Conservation (phyloP, 2,797 vertebrate genomes). For the Smutsia temminckii region DNA sequence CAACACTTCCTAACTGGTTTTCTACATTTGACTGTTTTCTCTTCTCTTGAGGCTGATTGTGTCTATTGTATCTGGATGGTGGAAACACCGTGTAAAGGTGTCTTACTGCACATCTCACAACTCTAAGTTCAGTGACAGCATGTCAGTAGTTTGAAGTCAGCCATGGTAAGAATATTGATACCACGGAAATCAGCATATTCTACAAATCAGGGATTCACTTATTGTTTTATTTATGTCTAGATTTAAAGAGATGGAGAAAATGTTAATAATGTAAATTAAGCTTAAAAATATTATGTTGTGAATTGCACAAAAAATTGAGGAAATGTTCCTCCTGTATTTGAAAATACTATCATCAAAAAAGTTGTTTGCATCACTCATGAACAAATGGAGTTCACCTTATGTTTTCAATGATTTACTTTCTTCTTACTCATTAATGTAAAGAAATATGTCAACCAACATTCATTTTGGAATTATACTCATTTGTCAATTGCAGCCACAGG, state of each 20-base stretch:
- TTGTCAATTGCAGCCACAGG: background rate
- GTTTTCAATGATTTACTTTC: background rate
- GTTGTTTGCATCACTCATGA: background rate
- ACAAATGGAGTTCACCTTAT: background rate
- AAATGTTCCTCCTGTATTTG: background rate
- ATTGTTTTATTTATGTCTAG: background rate
- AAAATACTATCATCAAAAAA: background rate
- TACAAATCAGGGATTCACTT: background rate
- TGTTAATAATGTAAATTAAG: background rate
- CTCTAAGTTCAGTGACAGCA: background rate
- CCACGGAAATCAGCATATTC: background rate
- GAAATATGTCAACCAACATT: background rate
- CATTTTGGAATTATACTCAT: background rate
- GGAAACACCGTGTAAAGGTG: background rate
- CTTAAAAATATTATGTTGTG: background rate
- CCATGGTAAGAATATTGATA: background rate
- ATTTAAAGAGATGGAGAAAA: background rate
- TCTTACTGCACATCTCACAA: background rate
- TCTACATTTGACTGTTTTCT: background rate
- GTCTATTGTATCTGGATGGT: background rate
- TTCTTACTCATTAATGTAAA: background rate
- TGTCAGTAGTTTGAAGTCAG: background rate
- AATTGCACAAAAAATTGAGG: background rate
- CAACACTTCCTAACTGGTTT: background rate
- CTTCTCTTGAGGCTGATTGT: background rate